Conservation (phyloP, 2,113 vertebrate species). For the Alosa alosa region DNA sequence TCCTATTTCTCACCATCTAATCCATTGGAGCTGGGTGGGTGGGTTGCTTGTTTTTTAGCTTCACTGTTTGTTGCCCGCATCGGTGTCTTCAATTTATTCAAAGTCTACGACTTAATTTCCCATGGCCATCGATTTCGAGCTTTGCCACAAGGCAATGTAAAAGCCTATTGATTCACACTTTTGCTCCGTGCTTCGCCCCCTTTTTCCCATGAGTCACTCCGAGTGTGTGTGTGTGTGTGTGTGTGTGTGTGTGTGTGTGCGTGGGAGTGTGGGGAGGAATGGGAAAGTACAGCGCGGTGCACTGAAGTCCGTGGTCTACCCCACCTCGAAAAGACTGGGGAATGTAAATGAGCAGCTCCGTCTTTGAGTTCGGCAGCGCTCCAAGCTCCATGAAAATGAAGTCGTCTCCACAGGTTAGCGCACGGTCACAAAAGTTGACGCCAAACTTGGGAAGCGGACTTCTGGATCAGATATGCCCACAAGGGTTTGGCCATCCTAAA, state of each 20-base stretch:
- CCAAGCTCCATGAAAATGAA: not conserved
- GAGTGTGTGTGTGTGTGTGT: slow-evolving; percentile 39
- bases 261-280: slow-evolving; percentile 23
- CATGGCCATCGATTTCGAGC: slow-evolving; percentile 60
- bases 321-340: not conserved
- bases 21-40: slow-evolving; percentile 39
- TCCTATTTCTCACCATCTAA: slow-evolving; percentile 50
- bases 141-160: slow-evolving; percentile 52
- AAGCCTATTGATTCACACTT: slow-evolving; percentile 60
- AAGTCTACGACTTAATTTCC: slow-evolving; percentile 65
- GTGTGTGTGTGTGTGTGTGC: slow-evolving; percentile 11
- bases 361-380: not conserved
- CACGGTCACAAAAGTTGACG: not conserved
- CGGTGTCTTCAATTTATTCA: slow-evolving; percentile 61
- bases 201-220: slow-evolving; percentile 46
- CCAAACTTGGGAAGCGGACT: slow-evolving; percentile 2
- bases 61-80: slow-evolving; percentile 45
- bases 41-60: slow-evolving; percentile 36
- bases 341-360: not conserved
- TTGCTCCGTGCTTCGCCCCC: slow-evolving; percentile 36
- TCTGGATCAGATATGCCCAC: not conserved
- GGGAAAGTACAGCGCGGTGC: not conserved
- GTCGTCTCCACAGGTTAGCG: not conserved
- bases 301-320: not conserved
- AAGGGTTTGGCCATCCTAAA: slow-evolving; percentile 4